Conservation (phyloP, 2,888 invertebrate genomes). For the Synanthedon tipuliformis region DNA sequence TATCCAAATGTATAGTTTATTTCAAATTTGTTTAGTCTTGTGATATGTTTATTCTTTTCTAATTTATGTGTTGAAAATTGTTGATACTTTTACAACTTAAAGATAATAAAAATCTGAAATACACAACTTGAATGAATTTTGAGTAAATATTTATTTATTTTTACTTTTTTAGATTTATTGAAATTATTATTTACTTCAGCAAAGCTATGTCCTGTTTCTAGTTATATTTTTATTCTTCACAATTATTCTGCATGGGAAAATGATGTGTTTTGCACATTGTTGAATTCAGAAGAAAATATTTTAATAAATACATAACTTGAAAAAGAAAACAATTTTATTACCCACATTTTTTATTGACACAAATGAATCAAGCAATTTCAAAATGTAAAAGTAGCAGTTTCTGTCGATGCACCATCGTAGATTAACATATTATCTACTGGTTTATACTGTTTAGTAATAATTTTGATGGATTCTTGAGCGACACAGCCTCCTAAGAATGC, state of each 20-base stretch:
- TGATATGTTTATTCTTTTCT: slow-evolving; percentile 62
- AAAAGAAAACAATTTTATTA: neutral
- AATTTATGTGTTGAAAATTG: slow-evolving; percentile 65
- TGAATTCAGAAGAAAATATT: neutral
- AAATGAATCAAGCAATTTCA: slow-evolving; percentile 38
- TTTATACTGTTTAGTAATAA: slow-evolving; percentile 95
- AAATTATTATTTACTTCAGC: neutral
- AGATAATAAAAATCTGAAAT: slow-evolving; percentile 51
- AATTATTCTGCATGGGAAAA: neutral
- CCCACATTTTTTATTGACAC: neutral
- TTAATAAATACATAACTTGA: neutral
- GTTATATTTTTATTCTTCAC: too few relatives aligned
- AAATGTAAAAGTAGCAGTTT: slow-evolving; percentile 83
- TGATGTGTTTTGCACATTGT: neutral
- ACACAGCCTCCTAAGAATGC: slow-evolving; percentile 92
- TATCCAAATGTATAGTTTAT: slow-evolving; percentile 67
- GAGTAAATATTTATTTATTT: slow-evolving; percentile 29
- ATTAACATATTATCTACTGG: slow-evolving; percentile 96
- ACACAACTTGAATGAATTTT: slow-evolving; percentile 62
- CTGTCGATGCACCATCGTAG: slow-evolving; percentile 93
- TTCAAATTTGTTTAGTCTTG: slow-evolving; percentile 58
- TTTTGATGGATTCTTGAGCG: slow-evolving; percentile 96
- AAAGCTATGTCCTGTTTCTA: too few relatives aligned
- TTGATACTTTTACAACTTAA: slow-evolving; percentile 52
- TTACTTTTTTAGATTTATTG: neutral